Conservation (phyloP, 2,888 invertebrate species). For the Dasypolia templi region DNA sequence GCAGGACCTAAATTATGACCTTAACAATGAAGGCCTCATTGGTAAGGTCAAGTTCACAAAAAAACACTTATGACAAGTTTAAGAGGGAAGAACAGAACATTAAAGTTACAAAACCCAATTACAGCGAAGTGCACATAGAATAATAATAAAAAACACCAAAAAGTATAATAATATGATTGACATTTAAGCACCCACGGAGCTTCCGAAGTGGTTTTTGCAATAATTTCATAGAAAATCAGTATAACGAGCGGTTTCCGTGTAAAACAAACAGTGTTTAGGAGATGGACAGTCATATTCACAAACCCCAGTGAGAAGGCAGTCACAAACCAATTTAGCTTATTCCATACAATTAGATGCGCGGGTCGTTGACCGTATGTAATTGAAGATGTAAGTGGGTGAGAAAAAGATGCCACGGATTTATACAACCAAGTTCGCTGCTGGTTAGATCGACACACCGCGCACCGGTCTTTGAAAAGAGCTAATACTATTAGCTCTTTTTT, state of each 20-base stretch:
- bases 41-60: neutral
- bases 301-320: conserved; percentile 49
- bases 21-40: neutral
- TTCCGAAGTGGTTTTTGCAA: conserved; percentile 35
- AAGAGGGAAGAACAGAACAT: conserved; percentile 7
- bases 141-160: conserved; percentile 28
- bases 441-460: neutral
- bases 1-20: neutral
- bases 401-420: conserved; percentile 58
- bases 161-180: conserved; percentile 46
- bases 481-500: neutral
- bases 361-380: conserved; percentile 72
- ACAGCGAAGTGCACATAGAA: conserved; percentile 17
- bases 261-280: conserved; percentile 61
- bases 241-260: conserved; percentile 65
- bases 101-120: conserved; percentile 18
- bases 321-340: conserved; percentile 75
- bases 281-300: conserved; percentile 48
- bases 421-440: conserved; percentile 22
- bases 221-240: conserved; percentile 42
- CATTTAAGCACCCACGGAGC: conserved; percentile 41
- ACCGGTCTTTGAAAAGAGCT: neutral
- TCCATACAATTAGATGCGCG: conserved; percentile 72
- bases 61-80: neutral
- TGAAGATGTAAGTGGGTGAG: conserved; percentile 64